These are phyloP conservation scores for Glossosoma conforme DNA, from an alignment of 1,140 invertebrate species.

Conservation along the genomic window DNA sequence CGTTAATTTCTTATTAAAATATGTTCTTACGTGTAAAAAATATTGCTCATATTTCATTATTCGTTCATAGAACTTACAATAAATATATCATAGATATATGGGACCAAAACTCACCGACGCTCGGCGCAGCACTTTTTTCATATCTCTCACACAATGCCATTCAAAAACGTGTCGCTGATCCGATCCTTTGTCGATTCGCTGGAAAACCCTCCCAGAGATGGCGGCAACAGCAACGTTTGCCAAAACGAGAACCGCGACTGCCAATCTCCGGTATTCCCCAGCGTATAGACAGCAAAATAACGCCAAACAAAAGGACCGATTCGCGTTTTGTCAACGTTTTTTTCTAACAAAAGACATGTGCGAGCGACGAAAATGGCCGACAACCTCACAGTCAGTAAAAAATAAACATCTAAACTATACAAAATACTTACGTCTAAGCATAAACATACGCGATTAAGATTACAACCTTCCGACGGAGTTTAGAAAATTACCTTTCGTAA, in stretches of 20 bases:
- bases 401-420: conserved; percentile 19
- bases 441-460: conserved; percentile 11
- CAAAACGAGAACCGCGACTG: too few species aligned
- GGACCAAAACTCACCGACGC: conserved; percentile 75
- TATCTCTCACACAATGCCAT: conserved; percentile 11
- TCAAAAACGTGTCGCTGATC: background rate
- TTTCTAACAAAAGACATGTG: too few species aligned
- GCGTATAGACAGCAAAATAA: too few species aligned
- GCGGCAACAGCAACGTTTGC: conserved; percentile 6
- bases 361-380: conserved; percentile 16
- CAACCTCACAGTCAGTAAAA: conserved; percentile 28
- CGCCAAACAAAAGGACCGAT: too few species aligned
- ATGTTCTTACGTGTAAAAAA: conserved; percentile 19
- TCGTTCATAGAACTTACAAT: conserved; percentile 91
- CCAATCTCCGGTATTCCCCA: too few species aligned
- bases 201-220: conserved; percentile 11
- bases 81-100: conserved; percentile 97
- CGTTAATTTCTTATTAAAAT: conserved; percentile 21
- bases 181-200: background rate
- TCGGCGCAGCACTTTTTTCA: conserved; percentile 37
- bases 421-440: conserved; percentile 11
- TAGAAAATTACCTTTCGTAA: conserved; percentile 32
- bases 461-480: conserved; percentile 10
- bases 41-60: conserved; percentile 32
- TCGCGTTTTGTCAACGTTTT: too few species aligned